A percentile compares a stretch with the other conserved stretches of the same genome.
Evolutionary conservation across 2,113 vertebrate genomes (phyloP).

Genomic region (Eudyptes chrysolophus): DNA sequence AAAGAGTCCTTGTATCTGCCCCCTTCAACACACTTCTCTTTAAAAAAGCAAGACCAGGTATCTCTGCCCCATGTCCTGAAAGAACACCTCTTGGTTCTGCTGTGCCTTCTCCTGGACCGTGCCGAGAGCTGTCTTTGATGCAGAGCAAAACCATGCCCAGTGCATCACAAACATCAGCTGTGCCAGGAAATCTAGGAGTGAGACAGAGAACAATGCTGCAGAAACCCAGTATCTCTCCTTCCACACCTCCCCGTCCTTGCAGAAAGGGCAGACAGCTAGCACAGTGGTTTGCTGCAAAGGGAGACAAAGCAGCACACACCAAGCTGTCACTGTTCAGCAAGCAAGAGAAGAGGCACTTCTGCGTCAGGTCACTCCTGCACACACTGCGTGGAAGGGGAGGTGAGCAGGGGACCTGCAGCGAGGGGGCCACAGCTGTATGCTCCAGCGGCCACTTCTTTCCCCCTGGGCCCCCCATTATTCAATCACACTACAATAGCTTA

Average conservation of each 20-base stretch:
- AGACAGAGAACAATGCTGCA: not conserved
- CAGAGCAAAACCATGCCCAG: not conserved
- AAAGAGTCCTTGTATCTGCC: not conserved
- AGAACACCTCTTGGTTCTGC: not conserved
- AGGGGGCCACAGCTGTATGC: not conserved
- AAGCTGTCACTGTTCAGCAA: not conserved
- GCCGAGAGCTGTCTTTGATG: not conserved
- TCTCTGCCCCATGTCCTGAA: not conserved
- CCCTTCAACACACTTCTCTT: not conserved
- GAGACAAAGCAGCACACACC: not conserved
- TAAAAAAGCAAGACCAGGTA: not conserved
- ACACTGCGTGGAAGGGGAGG: accelerated
- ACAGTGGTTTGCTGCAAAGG: not conserved
- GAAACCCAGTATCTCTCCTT: not conserved
- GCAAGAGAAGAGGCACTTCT: not conserved
- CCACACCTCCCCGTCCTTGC: not conserved
- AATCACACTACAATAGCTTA: not conserved
- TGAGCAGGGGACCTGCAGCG: not conserved
- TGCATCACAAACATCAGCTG: not conserved
- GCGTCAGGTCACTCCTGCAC: not conserved
- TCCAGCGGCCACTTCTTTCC: not conserved
- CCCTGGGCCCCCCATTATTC: not conserved
- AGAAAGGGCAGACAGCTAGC: not conserved
- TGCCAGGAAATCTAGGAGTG: not conserved
- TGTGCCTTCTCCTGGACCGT: not conserved